Percentiles rank a stretch among this genome's conserved stretches.
Conservation (phyloP, 2,113 vertebrate species). For the Eudyptes chrysolophus region DNA sequence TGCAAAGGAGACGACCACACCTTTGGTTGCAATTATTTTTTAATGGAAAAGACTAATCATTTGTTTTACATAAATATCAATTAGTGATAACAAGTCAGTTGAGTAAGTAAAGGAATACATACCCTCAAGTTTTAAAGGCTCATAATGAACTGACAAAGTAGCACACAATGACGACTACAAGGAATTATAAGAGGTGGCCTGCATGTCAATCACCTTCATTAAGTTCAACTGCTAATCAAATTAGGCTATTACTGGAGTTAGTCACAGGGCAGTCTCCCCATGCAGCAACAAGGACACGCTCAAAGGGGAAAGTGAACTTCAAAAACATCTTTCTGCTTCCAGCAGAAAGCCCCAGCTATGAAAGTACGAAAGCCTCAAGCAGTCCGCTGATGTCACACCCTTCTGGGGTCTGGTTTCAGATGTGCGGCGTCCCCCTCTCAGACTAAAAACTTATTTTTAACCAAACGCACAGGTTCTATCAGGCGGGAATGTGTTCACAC, state of each 20-base stretch:
- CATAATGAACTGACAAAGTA: conserved; percentile 13
- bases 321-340: not conserved
- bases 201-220: not conserved
- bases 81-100: conserved; percentile 21
- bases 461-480: not conserved
- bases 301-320: not conserved
- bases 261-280: not conserved
- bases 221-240: not conserved
- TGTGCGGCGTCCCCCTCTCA: not conserved
- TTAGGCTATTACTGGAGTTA: not conserved
- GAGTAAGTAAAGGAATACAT: conserved; percentile 35
- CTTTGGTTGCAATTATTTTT: conserved; percentile 33
- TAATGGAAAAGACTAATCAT: conserved; percentile 64
- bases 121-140: conserved; percentile 1
- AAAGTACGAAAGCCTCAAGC: not conserved
- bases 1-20: not conserved
- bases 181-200: not conserved
- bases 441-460: not conserved
- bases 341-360: not conserved
- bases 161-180: conserved; percentile 9
- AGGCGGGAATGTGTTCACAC: not conserved
- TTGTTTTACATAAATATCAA: conserved; percentile 57
- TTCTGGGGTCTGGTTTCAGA: not conserved
- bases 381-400: not conserved
- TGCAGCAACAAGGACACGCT: not conserved